These are phyloP conservation scores for Phylloscopus trochiloides DNA, from an alignment of 2,113 vertebrate species.

Conservation along the genomic window DNA sequence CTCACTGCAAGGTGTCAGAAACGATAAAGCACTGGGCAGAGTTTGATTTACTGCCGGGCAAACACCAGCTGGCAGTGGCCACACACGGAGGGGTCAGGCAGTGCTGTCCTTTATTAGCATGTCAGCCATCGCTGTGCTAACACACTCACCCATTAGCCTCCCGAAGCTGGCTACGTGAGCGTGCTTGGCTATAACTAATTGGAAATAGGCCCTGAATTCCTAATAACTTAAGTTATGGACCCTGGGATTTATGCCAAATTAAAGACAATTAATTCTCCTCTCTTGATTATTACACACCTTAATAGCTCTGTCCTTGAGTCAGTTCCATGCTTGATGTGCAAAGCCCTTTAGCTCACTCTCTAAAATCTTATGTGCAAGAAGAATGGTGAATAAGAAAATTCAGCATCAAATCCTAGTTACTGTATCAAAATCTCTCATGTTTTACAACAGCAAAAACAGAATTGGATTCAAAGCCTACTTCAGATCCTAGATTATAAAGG, in stretches of 20 bases:
- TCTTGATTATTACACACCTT: slow-evolving; percentile 72
- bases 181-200: slow-evolving; percentile 32
- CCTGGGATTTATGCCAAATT: slow-evolving; percentile 77
- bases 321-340: slow-evolving; percentile 62
- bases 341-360: slow-evolving; percentile 58
- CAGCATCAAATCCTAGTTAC: slow-evolving; percentile 40
- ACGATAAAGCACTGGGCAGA: background rate
- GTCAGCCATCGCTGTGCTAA: background rate
- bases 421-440: slow-evolving; percentile 42
- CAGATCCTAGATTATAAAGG: slow-evolving; percentile 57
- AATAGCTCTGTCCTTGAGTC: slow-evolving; percentile 76
- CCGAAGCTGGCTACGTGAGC: background rate
- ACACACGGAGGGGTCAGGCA: background rate
- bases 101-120: background rate
- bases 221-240: slow-evolving; percentile 63
- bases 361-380: slow-evolving; percentile 63
- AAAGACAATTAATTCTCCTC: slow-evolving; percentile 79
- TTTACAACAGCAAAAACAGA: slow-evolving; percentile 47
- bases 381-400: slow-evolving; percentile 58
- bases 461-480: slow-evolving; percentile 49
- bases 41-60: background rate
- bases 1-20: slow-evolving; percentile 5
- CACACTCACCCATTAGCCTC: background rate
- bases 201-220: slow-evolving; percentile 65
- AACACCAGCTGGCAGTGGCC: background rate